These are phyloP conservation scores for Sylvia borin DNA, from an alignment of 2,797 vertebrate species.

Conservation along the genomic window DNA sequence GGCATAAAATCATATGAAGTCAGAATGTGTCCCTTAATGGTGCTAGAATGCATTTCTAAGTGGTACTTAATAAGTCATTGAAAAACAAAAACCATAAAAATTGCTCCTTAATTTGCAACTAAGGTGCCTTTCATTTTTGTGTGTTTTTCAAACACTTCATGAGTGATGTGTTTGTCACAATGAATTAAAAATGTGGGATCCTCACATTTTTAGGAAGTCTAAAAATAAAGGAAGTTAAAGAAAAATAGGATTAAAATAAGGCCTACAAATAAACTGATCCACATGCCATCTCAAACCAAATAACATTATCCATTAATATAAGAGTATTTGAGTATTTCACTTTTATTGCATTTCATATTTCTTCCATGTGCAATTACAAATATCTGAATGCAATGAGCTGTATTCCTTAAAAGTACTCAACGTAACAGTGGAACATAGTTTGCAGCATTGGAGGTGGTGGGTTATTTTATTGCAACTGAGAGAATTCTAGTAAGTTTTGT, in stretches of 20 bases:
- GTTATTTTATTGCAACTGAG: background rate
- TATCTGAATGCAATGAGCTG: background rate
- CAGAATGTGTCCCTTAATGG: background rate
- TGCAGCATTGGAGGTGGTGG: accelerated
- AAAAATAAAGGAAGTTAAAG: background rate
- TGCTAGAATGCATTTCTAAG: background rate
- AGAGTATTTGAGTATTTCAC: background rate
- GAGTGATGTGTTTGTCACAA: background rate
- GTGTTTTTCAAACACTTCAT: background rate
- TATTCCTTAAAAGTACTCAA: background rate
- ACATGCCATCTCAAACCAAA: background rate
- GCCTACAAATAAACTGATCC: background rate
- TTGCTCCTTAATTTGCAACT: background rate
- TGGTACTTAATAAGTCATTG: background rate
- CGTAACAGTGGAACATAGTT: background rate
- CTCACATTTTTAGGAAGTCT: background rate
- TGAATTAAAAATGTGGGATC: background rate
- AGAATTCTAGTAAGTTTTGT: background rate
- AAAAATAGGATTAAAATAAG: background rate
- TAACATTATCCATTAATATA: background rate
- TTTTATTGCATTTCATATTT: background rate
- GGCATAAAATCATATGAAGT: background rate
- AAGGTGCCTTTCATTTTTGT: background rate
- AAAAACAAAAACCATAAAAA: background rate
- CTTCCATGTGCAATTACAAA: background rate